Evolutionary conservation across 2,797 vertebrate genomes (phyloP).

Genomic region (Pangasius sanitwongsei): DNA sequence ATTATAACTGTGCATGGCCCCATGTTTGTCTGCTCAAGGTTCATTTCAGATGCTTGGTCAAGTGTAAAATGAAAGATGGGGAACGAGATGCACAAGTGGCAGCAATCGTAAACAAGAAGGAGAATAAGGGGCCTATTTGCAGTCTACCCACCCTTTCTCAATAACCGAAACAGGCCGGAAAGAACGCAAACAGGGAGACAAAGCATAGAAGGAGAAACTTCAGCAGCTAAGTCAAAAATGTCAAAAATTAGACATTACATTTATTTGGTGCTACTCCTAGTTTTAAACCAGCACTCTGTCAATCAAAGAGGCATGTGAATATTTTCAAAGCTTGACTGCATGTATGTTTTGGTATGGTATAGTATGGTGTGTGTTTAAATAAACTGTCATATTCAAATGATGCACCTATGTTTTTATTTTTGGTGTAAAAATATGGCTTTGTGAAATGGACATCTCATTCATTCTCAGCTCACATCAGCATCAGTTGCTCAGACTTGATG

Average conservation of each 20-base stretch:
- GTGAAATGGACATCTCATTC: conserved; percentile 49
- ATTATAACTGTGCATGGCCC: conserved; percentile 65
- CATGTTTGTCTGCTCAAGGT: conserved; percentile 58
- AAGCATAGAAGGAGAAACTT: not conserved
- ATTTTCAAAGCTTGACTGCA: not conserved
- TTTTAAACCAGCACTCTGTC: not conserved
- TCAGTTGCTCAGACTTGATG: conserved; percentile 53
- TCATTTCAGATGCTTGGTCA: conserved; percentile 66
- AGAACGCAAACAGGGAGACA: not conserved
- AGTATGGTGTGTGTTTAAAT: not conserved
- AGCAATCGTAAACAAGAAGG: conserved; percentile 50
- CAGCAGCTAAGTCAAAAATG: not conserved
- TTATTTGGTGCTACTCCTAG: not conserved
- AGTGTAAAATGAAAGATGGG: conserved; percentile 68
- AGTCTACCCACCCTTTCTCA: conserved; percentile 19
- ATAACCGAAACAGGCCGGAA: not conserved
- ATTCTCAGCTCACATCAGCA: conserved; percentile 50
- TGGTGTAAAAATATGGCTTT: conserved; percentile 14
- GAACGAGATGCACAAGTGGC: conserved; percentile 51
- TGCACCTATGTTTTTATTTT: not conserved
- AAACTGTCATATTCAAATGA: not conserved
- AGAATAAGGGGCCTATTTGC: conserved; percentile 21
- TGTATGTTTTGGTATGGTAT: not conserved
- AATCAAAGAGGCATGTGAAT: not conserved
- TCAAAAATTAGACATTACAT: not conserved